Percentiles rank a stretch among this genome's conserved stretches.
These are phyloP conservation scores for Tortricodes alternella DNA, from an alignment of 2,888 invertebrate species.

Conservation along the genomic window DNA sequence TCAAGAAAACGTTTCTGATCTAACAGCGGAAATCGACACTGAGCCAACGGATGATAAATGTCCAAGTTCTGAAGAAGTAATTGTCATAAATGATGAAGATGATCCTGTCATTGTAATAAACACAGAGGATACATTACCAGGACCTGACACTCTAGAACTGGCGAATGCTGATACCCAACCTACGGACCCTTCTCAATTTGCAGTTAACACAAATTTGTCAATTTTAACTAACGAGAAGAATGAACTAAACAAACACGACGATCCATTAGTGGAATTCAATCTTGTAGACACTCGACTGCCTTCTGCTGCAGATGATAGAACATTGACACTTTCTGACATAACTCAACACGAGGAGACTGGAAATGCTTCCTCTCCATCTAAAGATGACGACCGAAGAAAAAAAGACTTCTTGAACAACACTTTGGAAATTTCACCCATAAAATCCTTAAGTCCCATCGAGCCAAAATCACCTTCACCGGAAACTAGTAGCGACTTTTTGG, in stretches of 20 bases:
- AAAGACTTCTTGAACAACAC: slow-evolving; percentile 82
- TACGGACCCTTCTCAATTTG: slow-evolving; percentile 41
- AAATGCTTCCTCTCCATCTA: slow-evolving; percentile 65
- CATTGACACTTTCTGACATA: slow-evolving; percentile 21
- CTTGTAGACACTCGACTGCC: slow-evolving; percentile 6
- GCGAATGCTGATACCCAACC: slow-evolving; percentile 69
- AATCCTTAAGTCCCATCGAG: slow-evolving; percentile 65
- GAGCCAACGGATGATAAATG: slow-evolving; percentile 44
- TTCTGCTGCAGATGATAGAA: slow-evolving; percentile 12
- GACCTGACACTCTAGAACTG: slow-evolving; percentile 55
- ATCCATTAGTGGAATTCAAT: slow-evolving; percentile 28
- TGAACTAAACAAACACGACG: slow-evolving; percentile 11
- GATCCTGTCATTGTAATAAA: slow-evolving; percentile 41
- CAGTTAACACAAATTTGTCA: not conserved
- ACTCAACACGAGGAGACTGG: slow-evolving; percentile 39
- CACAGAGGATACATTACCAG: slow-evolving; percentile 43
- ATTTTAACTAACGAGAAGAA: not conserved
- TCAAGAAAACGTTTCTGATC: slow-evolving; percentile 44
- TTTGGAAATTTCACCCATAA: slow-evolving; percentile 84
- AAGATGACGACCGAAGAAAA: slow-evolving; percentile 65
- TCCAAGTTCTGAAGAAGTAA: slow-evolving; percentile 45
- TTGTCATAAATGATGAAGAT: slow-evolving; percentile 47
- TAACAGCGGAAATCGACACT: slow-evolving; percentile 67
- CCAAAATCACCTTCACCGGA: slow-evolving; percentile 62
- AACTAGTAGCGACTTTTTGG: slow-evolving; percentile 62